Conservation (phyloP, 2,888 invertebrate species). For the Ophion ventricosus region DNA sequence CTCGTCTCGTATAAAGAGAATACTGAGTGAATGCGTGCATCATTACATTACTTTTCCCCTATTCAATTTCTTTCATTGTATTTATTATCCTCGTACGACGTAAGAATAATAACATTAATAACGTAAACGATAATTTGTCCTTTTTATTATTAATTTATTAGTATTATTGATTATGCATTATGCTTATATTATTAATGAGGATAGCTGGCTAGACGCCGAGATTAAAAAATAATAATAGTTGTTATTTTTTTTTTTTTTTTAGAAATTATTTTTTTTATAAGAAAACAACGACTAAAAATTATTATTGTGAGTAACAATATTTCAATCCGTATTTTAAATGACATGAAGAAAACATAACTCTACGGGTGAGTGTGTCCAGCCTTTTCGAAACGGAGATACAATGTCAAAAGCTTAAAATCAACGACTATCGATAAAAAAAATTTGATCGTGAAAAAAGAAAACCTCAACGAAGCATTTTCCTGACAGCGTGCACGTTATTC, state of each 20-base stretch:
- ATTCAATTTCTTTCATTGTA: slow-evolving; percentile 48
- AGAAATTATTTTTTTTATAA: not conserved
- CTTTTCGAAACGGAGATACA: too few species aligned
- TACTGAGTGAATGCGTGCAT: slow-evolving; percentile 47
- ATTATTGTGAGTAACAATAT: not conserved
- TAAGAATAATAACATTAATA: slow-evolving; percentile 16
- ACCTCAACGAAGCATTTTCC: not conserved
- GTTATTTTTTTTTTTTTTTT: not conserved
- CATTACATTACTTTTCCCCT: slow-evolving; percentile 49
- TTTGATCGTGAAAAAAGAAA: too few species aligned
- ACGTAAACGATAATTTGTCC: not conserved
- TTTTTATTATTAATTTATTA: not conserved
- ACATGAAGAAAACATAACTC: too few species aligned
- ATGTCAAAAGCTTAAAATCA: too few species aligned
- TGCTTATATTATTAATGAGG: not conserved
- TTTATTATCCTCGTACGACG: slow-evolving; percentile 33
- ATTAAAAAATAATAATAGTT: not conserved
- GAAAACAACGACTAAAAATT: not conserved
- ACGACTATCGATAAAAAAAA: too few species aligned
- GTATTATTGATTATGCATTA: not conserved
- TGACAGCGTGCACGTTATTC: not conserved
- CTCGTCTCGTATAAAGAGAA: slow-evolving; percentile 33
- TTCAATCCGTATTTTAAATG: too few species aligned
- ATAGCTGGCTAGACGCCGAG: not conserved
- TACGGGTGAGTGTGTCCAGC: too few species aligned